A percentile compares a stretch with the other conserved stretches of the same genome.
Conservation (phyloP, 2,888 invertebrate genomes). For the Drosophila algonquin region DNA sequence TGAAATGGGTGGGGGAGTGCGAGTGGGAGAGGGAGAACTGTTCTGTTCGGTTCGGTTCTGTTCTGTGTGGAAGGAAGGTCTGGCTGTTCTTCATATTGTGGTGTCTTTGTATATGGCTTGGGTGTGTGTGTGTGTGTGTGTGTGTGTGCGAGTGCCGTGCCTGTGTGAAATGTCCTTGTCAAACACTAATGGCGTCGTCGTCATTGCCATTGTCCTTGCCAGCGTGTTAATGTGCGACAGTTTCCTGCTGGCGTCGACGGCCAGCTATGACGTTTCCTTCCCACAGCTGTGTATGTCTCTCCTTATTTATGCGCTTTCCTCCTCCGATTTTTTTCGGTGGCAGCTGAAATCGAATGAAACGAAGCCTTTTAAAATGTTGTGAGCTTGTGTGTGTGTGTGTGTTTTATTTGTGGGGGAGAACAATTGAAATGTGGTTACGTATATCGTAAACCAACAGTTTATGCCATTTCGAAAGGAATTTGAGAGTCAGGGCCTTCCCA, state of each 20-base stretch:
- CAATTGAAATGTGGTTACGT: constrained; percentile 60
- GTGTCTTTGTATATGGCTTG: constrained; percentile 13
- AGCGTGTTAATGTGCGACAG: constrained; percentile 64
- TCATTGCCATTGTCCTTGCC: constrained; percentile 64
- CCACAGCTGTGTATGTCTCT: constrained; percentile 19
- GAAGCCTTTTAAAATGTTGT: constrained; percentile 31
- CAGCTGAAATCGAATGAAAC: constrained; percentile 58
- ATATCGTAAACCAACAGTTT: too few relatives aligned
- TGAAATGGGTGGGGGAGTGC: constrained; percentile 1
- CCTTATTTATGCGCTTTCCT: constrained; percentile 36
- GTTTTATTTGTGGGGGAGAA: constrained; percentile 19
- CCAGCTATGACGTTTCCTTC: constrained; percentile 27
- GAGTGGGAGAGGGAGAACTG: too few relatives aligned
- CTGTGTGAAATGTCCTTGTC: constrained; percentile 69
- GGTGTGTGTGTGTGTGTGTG: constrained; percentile 14
- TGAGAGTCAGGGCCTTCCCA: constrained; percentile 10
- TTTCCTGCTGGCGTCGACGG: constrained; percentile 54
- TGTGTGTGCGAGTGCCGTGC: not conserved
- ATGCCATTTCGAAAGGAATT: constrained; percentile 11
- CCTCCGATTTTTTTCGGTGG: constrained; percentile 29
- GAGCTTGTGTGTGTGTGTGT: constrained; percentile 2
- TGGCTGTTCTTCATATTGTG: constrained; percentile 36
- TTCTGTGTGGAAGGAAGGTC: constrained; percentile 30
- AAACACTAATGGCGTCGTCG: constrained; percentile 72
- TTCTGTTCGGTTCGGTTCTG: not conserved